Base-by-base conservation (phyloP, 2,888 invertebrate species). In the Sycophila texana region DNA sequence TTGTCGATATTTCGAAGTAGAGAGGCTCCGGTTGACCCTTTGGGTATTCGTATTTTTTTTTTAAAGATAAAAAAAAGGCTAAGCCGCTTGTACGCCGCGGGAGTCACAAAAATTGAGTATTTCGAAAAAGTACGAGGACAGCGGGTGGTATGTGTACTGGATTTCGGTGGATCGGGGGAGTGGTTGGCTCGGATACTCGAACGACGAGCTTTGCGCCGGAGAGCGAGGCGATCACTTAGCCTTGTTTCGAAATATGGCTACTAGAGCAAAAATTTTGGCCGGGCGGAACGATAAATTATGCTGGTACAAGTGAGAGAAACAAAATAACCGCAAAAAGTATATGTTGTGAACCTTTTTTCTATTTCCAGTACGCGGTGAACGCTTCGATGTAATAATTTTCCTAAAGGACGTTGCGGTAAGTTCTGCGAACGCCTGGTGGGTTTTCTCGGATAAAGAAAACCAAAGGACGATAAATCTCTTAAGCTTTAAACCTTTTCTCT, bases 211-310 rank as follows among this genome's bases (percentile, higher is more conserved):
- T 53, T 63, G 55, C 47, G n/a, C 16, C 30, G 12, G 55, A 18
- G 58, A 72, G 22, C 51, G 57, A 67, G 61, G 68, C 16, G 70
- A 71, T 71, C 74, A 70, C 74, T 74, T 74, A 65, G 39, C 22
- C 58, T 1, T 14, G 16, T 49, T 53, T 53, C 70, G 60, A 74
- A 74, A 79, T 71, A 71, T 74, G 65, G 60, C 65, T 65, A 58
- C n/a, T 10, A 51, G 49, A 53, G 78, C 74, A 51, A 68, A 79
- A 79, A 74, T 79, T 74, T 70, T 63, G 57, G 70, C 65, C 20
- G 53, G 61, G 20, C 4, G 16, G 26, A 4, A 22, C 68, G 58
- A 74, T 74, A 68, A 26, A 26, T 67, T 68, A 74, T 13, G 26
- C 2, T 1, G 26, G 10, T 13, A n/a, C 10, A 22, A 51, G 16